Evolutionary conservation across 2,113 vertebrate genomes (phyloP).

Genomic region (Galemys pyrenaicus): DNA sequence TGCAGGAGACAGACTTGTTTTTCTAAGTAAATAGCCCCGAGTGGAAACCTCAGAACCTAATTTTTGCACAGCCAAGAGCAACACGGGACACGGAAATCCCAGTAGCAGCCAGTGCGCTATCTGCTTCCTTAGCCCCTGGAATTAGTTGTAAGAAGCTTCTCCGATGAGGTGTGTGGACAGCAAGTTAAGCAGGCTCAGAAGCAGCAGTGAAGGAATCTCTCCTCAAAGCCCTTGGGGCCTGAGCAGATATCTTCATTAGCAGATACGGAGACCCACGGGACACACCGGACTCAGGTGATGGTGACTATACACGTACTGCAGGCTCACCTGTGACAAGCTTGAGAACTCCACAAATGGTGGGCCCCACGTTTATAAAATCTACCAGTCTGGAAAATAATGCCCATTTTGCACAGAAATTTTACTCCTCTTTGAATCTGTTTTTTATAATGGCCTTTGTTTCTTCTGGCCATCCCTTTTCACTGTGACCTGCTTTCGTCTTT

Average conservation of each 20-base stretch:
- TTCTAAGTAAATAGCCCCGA: background rate
- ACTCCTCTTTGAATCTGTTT: background rate
- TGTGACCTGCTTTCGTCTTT: background rate
- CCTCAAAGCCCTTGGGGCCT: background rate
- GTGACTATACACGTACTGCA: background rate
- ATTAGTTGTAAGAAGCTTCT: slow-evolving; percentile 40
- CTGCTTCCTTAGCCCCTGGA: slow-evolving; percentile 58
- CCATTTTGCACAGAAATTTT: background rate
- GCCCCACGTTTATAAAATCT: background rate
- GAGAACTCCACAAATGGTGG: background rate
- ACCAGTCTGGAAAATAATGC: background rate
- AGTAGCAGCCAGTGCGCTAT: background rate
- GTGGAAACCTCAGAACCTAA: slow-evolving; percentile 23
- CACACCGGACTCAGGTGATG: too few species aligned
- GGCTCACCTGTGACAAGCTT: background rate
- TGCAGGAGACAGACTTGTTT: background rate
- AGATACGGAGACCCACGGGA: background rate
- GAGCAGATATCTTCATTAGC: too few species aligned
- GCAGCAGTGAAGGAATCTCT: background rate
- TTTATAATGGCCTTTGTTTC: background rate
- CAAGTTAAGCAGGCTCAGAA: background rate
- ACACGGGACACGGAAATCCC: slow-evolving; percentile 51
- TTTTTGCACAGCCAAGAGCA: slow-evolving; percentile 64
- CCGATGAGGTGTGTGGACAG: background rate
- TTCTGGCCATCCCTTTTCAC: background rate